Percentiles rank a stretch among this genome's conserved stretches.
phyloP scores from a whole-genome alignment of 2,797 vertebrate species.

The Premnoplex brunnescens region DNA sequence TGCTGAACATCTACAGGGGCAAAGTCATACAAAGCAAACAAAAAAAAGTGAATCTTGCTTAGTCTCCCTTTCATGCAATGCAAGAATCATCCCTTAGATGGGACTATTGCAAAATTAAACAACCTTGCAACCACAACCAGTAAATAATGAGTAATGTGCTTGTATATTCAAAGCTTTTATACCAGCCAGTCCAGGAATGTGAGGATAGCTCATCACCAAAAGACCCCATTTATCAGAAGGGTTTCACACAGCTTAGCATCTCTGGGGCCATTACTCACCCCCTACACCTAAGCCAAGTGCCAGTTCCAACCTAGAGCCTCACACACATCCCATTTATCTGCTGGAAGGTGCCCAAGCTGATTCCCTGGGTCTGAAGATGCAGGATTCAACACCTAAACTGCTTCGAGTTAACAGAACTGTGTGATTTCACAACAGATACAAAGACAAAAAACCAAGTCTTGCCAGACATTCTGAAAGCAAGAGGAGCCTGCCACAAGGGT shows the following conservation, averaged over 20 bases:
- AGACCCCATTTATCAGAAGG: slow-evolving; percentile 59
- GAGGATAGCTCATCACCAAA: slow-evolving; percentile 48
- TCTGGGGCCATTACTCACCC: slow-evolving; percentile 67
- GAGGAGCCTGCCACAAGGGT: not conserved
- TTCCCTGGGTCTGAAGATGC: not conserved
- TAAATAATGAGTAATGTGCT: slow-evolving; percentile 39
- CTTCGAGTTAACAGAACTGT: not conserved
- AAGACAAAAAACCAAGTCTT: not conserved
- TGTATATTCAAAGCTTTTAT: slow-evolving; percentile 37
- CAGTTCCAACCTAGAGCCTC: slow-evolving; percentile 21
- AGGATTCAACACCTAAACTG: not conserved
- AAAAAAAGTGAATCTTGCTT: not conserved
- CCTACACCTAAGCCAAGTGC: slow-evolving; percentile 51
- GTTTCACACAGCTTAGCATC: slow-evolving; percentile 61
- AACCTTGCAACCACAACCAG: not conserved
- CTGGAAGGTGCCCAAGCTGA: not conserved
- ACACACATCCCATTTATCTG: slow-evolving; percentile 38
- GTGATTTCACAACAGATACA: not conserved
- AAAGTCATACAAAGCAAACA: not conserved
- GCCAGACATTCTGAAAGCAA: not conserved
- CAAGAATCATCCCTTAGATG: slow-evolving; percentile 71
- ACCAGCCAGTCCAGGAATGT: slow-evolving; percentile 27
- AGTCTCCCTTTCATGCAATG: slow-evolving; percentile 18
- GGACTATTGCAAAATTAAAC: slow-evolving; percentile 76
- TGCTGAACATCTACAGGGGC: not conserved